phyloP scores from a whole-genome alignment of 2,113 vertebrate species.

The human region DNA sequence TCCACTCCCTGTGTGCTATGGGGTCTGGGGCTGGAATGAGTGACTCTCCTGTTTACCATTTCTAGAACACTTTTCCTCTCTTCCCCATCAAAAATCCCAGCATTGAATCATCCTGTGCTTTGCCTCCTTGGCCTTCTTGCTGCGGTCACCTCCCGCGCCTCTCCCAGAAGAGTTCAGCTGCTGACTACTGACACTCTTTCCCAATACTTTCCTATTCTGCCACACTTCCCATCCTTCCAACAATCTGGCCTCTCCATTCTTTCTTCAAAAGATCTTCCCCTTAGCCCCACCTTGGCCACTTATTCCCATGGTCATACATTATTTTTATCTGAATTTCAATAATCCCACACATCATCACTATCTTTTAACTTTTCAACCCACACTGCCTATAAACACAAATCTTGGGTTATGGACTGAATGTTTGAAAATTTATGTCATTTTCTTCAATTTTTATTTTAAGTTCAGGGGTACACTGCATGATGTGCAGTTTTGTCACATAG shows the following conservation, averaged over 20 bases:
- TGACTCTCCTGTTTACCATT: not conserved
- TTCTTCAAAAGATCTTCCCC: not conserved
- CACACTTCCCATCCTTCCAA: not conserved
- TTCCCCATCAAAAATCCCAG: not conserved
- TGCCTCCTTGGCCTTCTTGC: not conserved
- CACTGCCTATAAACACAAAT: not conserved
- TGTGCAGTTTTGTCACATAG: too few relatives aligned
- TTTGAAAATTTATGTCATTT: not conserved
- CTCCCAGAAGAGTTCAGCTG: not conserved
- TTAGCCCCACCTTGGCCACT: not conserved
- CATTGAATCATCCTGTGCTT: not conserved
- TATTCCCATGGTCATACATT: not conserved
- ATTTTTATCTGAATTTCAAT: not conserved
- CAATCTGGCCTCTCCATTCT: not conserved
- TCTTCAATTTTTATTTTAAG: too few relatives aligned
- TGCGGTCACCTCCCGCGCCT: not conserved
- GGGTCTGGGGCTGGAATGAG: not conserved
- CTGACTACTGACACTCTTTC: not conserved
- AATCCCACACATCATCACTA: not conserved
- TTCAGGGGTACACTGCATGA: too few relatives aligned
- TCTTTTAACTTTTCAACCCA: not conserved
- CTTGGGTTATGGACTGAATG: not conserved
- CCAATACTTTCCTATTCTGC: not conserved
- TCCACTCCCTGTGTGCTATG: rapidly evolving
- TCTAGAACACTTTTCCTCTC: not conserved